Percentiles rank a stretch among this genome's conserved stretches.
Evolutionary conservation across 1,140 invertebrate species (phyloP).

Genomic region (Zaprionus ghesquierei): DNA sequence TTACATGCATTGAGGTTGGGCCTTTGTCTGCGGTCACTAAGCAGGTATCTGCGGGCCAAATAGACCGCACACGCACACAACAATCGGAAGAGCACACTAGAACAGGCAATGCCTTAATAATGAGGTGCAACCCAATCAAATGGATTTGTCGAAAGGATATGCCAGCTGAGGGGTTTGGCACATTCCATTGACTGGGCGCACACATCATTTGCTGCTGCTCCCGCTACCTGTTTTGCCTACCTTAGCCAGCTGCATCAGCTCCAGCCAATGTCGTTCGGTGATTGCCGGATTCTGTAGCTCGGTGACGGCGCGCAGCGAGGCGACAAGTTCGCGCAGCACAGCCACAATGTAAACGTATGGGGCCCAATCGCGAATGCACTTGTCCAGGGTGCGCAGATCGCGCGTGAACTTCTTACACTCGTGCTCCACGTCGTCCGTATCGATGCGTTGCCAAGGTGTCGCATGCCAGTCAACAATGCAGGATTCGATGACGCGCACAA

Average conservation of each 20-base stretch:
- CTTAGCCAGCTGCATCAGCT: constrained; percentile 93
- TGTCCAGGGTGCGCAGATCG: constrained; percentile 90
- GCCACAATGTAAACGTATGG: constrained; percentile 87
- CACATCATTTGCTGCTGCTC: constrained; percentile 13
- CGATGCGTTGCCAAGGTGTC: constrained; percentile 92
- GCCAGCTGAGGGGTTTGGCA: neutral
- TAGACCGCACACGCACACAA: neutral
- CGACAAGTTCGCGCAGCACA: constrained; percentile 89
- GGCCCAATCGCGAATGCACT: constrained; percentile 91
- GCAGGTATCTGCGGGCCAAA: neutral
- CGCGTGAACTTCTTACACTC: constrained; percentile 94
- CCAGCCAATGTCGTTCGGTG: constrained; percentile 92
- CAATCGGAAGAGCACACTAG: neutral
- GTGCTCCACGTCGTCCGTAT: constrained; percentile 94
- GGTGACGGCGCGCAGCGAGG: constrained; percentile 90
- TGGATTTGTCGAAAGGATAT: constrained; percentile 2
- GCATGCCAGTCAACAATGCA: constrained; percentile 92
- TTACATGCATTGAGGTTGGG: neutral
- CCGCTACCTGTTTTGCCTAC: constrained; percentile 81
- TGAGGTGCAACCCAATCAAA: neutral
- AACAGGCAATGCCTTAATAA: neutral
- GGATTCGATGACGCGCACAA: constrained; percentile 88
- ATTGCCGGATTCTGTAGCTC: constrained; percentile 95
- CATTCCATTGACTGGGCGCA: neutral
- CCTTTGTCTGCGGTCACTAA: neutral